Conservation (phyloP, 1,140 invertebrate genomes). For the Brachionus rotundiformis region DNA sequence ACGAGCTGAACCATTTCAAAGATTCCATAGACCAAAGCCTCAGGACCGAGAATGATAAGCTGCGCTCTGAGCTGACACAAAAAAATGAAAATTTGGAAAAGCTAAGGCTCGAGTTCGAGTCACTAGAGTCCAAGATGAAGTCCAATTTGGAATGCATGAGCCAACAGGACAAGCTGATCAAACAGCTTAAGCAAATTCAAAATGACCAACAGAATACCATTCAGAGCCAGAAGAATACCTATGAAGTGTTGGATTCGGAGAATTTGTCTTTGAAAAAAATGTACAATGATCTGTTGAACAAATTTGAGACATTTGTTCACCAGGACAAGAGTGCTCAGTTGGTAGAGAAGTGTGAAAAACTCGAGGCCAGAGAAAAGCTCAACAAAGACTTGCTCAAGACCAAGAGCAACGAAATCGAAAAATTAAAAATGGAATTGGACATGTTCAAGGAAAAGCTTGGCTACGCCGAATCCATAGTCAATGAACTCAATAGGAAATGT, state of each 20-base stretch:
- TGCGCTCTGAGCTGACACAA: not conserved
- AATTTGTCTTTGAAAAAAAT: slow-evolving; percentile 35
- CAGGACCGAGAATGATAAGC: not conserved
- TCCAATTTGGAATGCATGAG: slow-evolving; percentile 28
- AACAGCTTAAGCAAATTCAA: slow-evolving; percentile 10
- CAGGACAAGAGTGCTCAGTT: not conserved
- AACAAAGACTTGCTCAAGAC: slow-evolving; percentile 1
- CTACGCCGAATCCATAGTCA: not conserved
- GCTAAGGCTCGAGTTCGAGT: not conserved
- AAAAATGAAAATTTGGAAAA: not conserved
- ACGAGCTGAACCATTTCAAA: slow-evolving; percentile 21
- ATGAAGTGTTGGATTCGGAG: slow-evolving; percentile 6
- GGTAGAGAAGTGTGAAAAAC: not conserved
- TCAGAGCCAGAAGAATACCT: not conserved
- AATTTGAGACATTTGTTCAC: slow-evolving; percentile 13
- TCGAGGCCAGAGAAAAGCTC: not conserved
- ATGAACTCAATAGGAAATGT: slow-evolving; percentile 12
- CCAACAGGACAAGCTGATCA: slow-evolving; percentile 32
- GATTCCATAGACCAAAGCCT: slow-evolving; percentile 25
- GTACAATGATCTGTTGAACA: slow-evolving; percentile 1
- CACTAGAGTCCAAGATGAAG: not conserved
- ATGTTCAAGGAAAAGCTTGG: slow-evolving; percentile 19
- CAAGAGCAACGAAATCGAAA: slow-evolving; percentile 10
- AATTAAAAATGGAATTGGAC: slow-evolving; percentile 17
- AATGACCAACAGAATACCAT: slow-evolving; percentile 22